Evolutionary conservation across 2,888 invertebrate genomes (phyloP), one percentile per base, ranked within the genome.

Genomic region (Lepidochitona cinerea): DNA sequence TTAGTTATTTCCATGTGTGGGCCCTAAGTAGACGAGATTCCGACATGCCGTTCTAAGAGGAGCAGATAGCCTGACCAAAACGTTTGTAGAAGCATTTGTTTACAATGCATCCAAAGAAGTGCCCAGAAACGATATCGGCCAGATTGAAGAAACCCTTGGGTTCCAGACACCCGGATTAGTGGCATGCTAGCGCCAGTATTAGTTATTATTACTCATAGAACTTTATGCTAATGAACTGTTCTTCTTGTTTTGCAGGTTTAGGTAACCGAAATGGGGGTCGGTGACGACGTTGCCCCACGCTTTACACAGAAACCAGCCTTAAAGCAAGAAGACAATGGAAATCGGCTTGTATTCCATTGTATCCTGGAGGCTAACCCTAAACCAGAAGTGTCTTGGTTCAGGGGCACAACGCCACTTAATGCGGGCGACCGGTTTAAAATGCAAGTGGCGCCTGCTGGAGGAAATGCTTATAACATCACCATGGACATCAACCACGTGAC

Each of bases 261-360:
- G 59, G 32, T 59, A 59, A 69, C 74, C 72, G 79, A 54, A 41
- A 87, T 87, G 87, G 86, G 85, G 78, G 85, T 84, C 78, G 86
- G 85, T 71, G 86, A 86, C 75, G 87, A 87, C 68, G 81, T 83
- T 52, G 97, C 97, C 93, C 98, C 99, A 86, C 97, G 97, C 85
- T 99, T 98, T 93, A 97, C 98, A 90, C 97, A 98, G 94, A 95
- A 98, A 92, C 98, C 98, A 79, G 94, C 97, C 91, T 97, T 98
- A 92, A 94, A 96, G 93, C 98, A 98, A 93, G 96, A 96, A 89
- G 96, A 97, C 89, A 97, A 97, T 93, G 97, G 97, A 89, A 95
- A 95, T 91, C 96, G 95, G 92, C 96, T 99, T 90, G 95, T 96
- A 88, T 98, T 99, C 93, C 97, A 97, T 93, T 98, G 98, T 93